Evolutionary conservation across 2,113 vertebrate species (phyloP).

Genomic region (Cebus imitator): DNA sequence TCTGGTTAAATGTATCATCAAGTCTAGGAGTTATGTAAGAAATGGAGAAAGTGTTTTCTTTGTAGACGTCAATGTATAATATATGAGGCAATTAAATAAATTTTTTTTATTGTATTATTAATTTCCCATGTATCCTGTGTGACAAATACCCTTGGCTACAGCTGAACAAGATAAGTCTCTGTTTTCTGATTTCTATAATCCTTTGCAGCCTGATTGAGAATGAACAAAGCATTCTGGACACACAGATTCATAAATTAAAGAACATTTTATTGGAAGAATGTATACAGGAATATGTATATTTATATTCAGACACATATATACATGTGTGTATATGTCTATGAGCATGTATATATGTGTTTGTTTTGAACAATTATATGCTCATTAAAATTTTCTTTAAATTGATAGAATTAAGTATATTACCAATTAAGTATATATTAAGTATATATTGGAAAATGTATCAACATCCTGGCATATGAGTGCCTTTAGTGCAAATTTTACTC

Average conservation of each 20-base stretch:
- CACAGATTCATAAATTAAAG: not conserved
- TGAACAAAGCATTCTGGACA: not conserved
- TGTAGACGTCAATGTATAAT: not conserved
- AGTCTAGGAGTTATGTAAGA: not conserved
- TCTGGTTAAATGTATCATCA: not conserved
- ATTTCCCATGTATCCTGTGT: not conserved
- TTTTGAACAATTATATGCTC: not conserved
- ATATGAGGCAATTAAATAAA: not conserved
- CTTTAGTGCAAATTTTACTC: not conserved
- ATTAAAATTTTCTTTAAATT: not conserved
- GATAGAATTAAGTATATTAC: not conserved
- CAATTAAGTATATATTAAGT: not conserved
- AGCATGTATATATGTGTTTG: no score
- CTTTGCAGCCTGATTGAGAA: not conserved
- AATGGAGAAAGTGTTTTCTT: not conserved
- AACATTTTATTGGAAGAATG: not conserved
- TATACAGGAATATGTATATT: not conserved
- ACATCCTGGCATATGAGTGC: not conserved
- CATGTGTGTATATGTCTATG: not conserved
- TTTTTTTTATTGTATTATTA: constrained; percentile 6
- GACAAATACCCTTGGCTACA: not conserved
- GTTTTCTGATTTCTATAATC: not conserved
- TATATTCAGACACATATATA: not conserved
- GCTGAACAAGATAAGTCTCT: not conserved
- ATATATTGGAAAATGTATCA: not conserved